phyloP scores from a whole-genome alignment of 1,140 invertebrate species.

The Anastrepha ludens region DNA sequence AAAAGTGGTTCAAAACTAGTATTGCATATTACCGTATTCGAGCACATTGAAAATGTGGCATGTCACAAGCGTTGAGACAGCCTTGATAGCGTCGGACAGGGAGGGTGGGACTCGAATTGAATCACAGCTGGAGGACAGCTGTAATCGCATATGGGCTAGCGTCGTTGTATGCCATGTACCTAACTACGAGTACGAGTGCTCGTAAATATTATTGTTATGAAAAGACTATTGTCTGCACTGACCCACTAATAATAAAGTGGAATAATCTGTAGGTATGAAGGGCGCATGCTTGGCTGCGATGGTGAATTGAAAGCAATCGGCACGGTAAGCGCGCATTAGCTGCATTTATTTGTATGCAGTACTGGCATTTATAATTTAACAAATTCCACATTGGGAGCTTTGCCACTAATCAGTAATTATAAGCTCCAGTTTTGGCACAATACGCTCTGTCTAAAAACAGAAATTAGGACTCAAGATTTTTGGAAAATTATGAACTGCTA shows the following conservation, averaged over 20 bases:
- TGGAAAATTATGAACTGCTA: no score
- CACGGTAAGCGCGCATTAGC: neutral
- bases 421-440: neutral
- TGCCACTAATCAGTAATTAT: neutral
- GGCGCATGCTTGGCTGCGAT: neutral
- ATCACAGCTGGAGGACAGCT: conserved; percentile 42
- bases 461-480: no score
- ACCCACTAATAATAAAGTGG: conserved; percentile 47
- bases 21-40: conserved; percentile 7
- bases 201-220: conserved; percentile 25
- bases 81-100: neutral
- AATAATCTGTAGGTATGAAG: neutral
- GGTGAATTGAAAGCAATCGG: neutral
- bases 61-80: neutral
- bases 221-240: conserved; percentile 25
- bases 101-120: neutral
- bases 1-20: conserved; percentile 21
- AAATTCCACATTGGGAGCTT: neutral
- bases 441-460: no score
- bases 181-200: neutral
- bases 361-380: neutral
- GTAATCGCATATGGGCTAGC: neutral
- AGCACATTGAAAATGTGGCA: neutral
- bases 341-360: neutral
- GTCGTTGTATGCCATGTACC: neutral